Base-by-base conservation (phyloP, 2,797 vertebrate species). In the Chelon auratus region DNA sequence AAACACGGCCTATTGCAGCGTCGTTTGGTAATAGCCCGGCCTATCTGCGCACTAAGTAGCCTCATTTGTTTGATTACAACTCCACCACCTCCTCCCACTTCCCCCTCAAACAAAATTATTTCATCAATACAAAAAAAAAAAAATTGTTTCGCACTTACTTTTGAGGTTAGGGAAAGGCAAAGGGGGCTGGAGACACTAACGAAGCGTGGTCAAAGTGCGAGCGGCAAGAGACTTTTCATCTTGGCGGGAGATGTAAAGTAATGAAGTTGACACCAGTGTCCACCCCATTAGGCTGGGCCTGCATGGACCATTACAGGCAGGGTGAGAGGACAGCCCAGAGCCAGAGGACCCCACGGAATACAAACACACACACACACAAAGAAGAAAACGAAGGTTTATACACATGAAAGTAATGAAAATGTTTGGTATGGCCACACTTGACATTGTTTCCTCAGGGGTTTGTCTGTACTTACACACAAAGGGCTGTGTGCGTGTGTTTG, bases 221-320 rank as follows among this genome's bases (percentile, higher is more conserved):
- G 71, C 22, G 54, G 52, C 72, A 68, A 75, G 77, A 83, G 83
- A 77, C 82, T 87, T 84, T 85, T 89, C 86, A 87, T 92, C 88
- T 89, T 84, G 83, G 87, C 67, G 60, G 84, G 86, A 91, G 91
- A 93, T 89, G 90, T 91, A 92, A 94, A 89, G 86, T 93, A 94
- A 95, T 93, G 91, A 93, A 94, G 91, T 92, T 93, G 90, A 93
- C 92, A 93, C 90, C 70, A 83, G 77, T 89, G 93, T 91, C 92
- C 93, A 94, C 91, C 89, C 91, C 94, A 94, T 94, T 94, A 95
- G 86, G 89, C 86, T 86, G 76, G 89, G 90, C 83, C 89, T 92
- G 91, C 93, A 94, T 91, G 92, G 93, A 88, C 93, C 93, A 94
- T 94, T 94, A 94, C 87, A 85, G 90, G 81, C 87, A 72, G 92